phyloP scores from a whole-genome alignment of 2,797 vertebrate genomes.

The Intellagama lesueurii region DNA sequence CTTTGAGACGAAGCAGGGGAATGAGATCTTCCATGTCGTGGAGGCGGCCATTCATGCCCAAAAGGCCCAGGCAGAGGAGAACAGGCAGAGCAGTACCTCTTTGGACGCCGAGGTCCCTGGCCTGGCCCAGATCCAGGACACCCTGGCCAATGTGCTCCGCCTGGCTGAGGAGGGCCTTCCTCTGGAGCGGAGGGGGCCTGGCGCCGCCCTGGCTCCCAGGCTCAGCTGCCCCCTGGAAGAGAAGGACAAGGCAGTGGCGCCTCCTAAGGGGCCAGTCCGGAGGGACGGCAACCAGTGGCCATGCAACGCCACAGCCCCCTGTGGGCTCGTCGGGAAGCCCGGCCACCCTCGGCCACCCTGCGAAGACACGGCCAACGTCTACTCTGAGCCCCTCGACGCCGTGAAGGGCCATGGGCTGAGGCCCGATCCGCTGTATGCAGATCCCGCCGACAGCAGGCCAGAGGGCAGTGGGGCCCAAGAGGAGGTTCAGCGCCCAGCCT shows the following conservation, averaged over 20 bases:
- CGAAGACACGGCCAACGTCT: constrained; percentile 77
- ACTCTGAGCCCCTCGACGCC: constrained; percentile 92
- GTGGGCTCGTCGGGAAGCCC: not conserved
- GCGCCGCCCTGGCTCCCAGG: constrained; percentile 69
- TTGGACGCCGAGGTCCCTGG: constrained; percentile 77
- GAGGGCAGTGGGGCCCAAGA: constrained; percentile 5
- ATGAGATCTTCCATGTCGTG: constrained; percentile 93
- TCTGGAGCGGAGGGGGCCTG: not conserved
- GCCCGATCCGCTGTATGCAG: constrained; percentile 87
- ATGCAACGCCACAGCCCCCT: constrained; percentile 38
- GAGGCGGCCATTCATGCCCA: constrained; percentile 92
- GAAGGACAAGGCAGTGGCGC: not conserved
- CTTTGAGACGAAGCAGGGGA: constrained; percentile 96
- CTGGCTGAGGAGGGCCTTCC: constrained; percentile 48
- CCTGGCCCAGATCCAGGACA: constrained; percentile 44
- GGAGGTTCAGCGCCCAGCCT: not conserved
- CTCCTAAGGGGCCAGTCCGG: constrained; percentile 79
- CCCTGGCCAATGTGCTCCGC: constrained; percentile 44
- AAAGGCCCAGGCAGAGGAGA: constrained; percentile 87
- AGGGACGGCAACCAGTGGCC: no score
- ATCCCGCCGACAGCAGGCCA: constrained; percentile 87
- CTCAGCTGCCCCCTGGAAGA: constrained; percentile 67
- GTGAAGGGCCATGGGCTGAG: constrained; percentile 77
- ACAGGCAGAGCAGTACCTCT: constrained; percentile 76
- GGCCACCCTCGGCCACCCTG: constrained; percentile 68